phyloP scores from a whole-genome alignment of 2,797 vertebrate species.

The Petrocephalus schoutedeni region DNA sequence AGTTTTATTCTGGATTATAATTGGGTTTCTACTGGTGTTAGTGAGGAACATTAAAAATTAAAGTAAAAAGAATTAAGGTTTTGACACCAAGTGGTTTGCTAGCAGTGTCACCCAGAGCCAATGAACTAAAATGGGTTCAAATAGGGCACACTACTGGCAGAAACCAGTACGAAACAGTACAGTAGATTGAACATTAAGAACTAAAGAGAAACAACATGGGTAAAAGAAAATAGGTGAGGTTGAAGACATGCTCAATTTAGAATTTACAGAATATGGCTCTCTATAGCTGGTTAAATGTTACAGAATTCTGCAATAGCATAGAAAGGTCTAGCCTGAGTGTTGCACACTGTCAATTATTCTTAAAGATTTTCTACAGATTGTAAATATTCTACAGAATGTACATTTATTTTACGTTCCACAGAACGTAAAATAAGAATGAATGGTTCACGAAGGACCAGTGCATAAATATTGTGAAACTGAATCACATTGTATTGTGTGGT shows the following conservation, averaged over 20 bases:
- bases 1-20: constrained; percentile 11
- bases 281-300: neutral
- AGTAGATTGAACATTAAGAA: neutral
- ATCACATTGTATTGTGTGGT: neutral
- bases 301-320: neutral
- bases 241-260: neutral
- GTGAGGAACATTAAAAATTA: constrained; percentile 17
- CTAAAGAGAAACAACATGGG: neutral
- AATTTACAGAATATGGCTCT: neutral
- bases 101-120: neutral
- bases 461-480: neutral
- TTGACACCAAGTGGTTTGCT: neutral
- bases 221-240: neutral
- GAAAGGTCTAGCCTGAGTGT: neutral
- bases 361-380: neutral
- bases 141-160: neutral
- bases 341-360: neutral
- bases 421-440: neutral
- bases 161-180: neutral
- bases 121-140: constrained; percentile 10
- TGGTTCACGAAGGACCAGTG: neutral
- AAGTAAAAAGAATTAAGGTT: constrained; percentile 14
- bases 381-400: too few species aligned
- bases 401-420: too few species aligned
- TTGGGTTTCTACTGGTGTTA: constrained; percentile 6